These are phyloP conservation scores for Vesta saturnalis DNA, from an alignment of 2,888 invertebrate species.

Conservation along the genomic window DNA sequence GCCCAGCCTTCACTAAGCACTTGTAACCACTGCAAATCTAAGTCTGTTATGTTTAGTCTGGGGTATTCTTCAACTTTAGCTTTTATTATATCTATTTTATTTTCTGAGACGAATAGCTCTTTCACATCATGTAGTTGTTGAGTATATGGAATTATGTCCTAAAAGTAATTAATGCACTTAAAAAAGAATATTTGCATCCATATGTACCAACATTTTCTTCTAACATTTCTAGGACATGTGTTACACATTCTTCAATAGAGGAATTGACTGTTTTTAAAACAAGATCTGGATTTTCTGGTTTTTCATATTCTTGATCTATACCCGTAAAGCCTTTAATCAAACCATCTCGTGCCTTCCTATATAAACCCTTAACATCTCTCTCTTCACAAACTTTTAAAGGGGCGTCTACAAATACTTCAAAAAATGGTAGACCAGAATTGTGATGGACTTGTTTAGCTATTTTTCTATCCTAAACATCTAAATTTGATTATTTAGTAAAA, in stretches of 20 bases:
- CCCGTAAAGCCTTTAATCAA: conserved; percentile 89
- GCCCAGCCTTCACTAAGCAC: conserved; percentile 99
- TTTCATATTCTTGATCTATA: conserved; percentile 93
- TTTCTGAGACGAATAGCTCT: conserved; percentile 83
- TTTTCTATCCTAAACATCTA: conserved; percentile 76
- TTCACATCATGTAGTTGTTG: conserved; percentile 63
- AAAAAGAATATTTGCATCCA: not conserved
- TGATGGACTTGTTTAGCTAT: conserved; percentile 91
- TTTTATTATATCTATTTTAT: conserved; percentile 70
- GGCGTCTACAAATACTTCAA: conserved; percentile 97
- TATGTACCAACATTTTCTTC: conserved; percentile 71
- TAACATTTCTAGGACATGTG: conserved; percentile 84
- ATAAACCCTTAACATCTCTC: conserved; percentile 95
- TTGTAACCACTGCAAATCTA: conserved; percentile 95
- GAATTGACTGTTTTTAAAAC: conserved; percentile 85
- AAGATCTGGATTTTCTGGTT: conserved; percentile 86
- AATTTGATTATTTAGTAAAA: not conserved
- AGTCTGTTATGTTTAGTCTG: conserved; percentile 76
- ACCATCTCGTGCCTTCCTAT: conserved; percentile 96
- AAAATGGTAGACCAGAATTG: conserved; percentile 86
- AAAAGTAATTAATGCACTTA: conserved; percentile 71
- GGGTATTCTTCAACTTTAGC: conserved; percentile 80
- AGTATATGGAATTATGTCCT: conserved; percentile 52
- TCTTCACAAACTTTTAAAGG: conserved; percentile 93
- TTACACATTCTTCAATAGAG: conserved; percentile 86